These are phyloP conservation scores for Mayetiola destructor DNA, from an alignment of 2,888 invertebrate genomes.

Conservation along the genomic window DNA sequence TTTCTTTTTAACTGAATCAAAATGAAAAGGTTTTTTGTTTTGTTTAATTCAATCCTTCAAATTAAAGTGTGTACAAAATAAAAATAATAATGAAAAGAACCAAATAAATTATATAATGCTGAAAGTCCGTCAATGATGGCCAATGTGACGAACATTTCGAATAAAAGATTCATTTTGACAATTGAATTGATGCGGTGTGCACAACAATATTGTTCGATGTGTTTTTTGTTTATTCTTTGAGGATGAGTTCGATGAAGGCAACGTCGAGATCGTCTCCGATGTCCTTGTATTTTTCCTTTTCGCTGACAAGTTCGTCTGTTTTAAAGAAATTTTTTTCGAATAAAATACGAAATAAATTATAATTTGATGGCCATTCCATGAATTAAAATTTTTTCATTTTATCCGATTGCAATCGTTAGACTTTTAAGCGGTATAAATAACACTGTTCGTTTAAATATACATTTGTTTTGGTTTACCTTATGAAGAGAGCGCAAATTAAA, in stretches of 20 bases:
- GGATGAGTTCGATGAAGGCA: constrained; percentile 89
- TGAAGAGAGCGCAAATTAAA: no score
- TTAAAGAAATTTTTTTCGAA: constrained; percentile 15
- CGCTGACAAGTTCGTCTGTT: constrained; percentile 86
- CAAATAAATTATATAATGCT: no score
- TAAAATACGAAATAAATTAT: constrained; percentile 18
- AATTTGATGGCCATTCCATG: no score
- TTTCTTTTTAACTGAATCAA: not conserved
- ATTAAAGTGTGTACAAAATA: not conserved
- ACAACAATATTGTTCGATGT: not conserved
- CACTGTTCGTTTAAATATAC: no score
- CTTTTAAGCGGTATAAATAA: no score
- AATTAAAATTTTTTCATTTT: no score
- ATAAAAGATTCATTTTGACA: no score
- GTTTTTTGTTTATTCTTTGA: constrained; percentile 45
- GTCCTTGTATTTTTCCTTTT: constrained; percentile 99
- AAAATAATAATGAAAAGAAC: not conserved
- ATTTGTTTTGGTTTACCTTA: no score
- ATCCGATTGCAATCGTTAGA: no score
- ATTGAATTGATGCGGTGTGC: not conserved
- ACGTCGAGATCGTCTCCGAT: constrained; percentile 99
- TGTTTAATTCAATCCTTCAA: not conserved
- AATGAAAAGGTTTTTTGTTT: not conserved
- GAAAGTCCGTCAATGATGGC: no score
- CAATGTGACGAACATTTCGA: no score